These are phyloP conservation scores for Diglossa brunneiventris DNA, from an alignment of 2,113 vertebrate species.

Conservation along the genomic window DNA sequence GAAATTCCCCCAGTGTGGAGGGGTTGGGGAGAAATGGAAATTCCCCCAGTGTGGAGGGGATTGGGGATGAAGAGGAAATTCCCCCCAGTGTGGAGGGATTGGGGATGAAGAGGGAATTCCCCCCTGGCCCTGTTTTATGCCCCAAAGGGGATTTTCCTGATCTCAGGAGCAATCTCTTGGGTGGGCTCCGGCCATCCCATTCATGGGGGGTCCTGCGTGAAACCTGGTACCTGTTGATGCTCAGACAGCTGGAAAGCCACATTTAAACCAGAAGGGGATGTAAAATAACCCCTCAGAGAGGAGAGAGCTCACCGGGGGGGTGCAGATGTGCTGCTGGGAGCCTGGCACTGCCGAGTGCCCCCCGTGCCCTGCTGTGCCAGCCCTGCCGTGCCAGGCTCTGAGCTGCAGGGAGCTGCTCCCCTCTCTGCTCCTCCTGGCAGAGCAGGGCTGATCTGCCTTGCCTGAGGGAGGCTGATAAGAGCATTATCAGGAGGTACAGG, in stretches of 20 bases:
- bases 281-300: background rate
- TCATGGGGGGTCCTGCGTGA: rapidly evolving
- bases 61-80: background rate
- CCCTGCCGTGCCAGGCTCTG: background rate
- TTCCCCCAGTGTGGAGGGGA: too few species aligned
- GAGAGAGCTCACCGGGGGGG: rapidly evolving
- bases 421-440: background rate
- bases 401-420: background rate
- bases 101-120: background rate
- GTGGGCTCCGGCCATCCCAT: rapidly evolving
- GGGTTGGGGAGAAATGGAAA: too few species aligned
- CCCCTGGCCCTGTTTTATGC: too few species aligned
- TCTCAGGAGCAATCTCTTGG: background rate
- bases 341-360: rapidly evolving
- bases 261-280: background rate
- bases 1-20: too few species aligned
- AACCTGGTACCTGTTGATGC: background rate
- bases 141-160: background rate
- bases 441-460: background rate
- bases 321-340: background rate
- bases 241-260: rapidly evolving
- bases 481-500: background rate
- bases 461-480: conserved; percentile 36
- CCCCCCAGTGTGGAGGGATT: rapidly evolving
- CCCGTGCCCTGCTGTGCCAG: rapidly evolving